Evolutionary conservation across 1,140 invertebrate species (phyloP), one percentile per base, ranked within the genome.

Genomic region (Drosophila sucinea): DNA sequence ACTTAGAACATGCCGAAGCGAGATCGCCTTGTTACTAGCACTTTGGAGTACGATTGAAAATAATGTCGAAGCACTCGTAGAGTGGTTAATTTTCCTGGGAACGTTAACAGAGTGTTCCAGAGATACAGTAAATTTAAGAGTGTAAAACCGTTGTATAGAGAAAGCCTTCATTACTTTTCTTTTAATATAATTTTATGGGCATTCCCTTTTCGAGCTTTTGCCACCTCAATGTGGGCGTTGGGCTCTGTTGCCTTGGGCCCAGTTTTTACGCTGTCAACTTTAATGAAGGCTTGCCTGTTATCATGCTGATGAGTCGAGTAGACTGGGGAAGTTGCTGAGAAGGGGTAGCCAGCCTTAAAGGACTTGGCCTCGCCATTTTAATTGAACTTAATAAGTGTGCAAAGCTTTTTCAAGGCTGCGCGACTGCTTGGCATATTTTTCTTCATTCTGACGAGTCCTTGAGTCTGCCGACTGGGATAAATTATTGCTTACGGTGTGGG

Each of bases 401-500:
- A 71, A 64, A 63, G 38, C 35, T 30, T 23, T 58, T 55, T 79
- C 64, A 73, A 80, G 70, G 70, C 54, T 57, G 54, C 10, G 44
- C n/a, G 47, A 27, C 44, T 55, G 35, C 17, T 30, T 1, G 32
- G 47, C 55, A 58, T 63, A 65, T 55, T 78, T 71, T 51, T 62
- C 7, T 54, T 33, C 35, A 44, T 44, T 70, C 23, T 62, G 30
- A 63, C 11, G 6, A 54, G 80, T 63, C 70, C 63, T 79, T 70
- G 40, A 61, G 44, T 70, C 29, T 69, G 63, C 51, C 62, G 55
- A 77, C 30, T 69, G 73, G 66, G 68, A 77, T 74, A 69, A 87
- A 73, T 79, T 73, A 70, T 87, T 71, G 75, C 60, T 67, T 35
- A 62, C 57, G 70, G 67, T 11, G 33, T 35, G 33, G 7, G 33